These are phyloP conservation scores for Danionella dracula DNA, from an alignment of 2,797 vertebrate species.

Conservation along the genomic window DNA sequence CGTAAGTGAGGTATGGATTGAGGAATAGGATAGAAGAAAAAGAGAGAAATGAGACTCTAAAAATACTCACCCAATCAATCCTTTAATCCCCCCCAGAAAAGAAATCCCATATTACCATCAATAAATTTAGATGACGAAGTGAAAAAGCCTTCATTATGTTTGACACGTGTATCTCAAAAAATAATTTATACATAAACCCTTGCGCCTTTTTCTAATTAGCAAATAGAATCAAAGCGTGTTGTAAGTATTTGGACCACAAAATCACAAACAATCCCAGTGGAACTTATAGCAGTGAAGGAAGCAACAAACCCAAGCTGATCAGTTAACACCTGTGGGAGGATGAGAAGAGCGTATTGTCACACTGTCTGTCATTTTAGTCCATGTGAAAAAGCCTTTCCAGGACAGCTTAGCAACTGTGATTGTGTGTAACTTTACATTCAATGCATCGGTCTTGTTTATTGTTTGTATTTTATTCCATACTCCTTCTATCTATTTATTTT, in stretches of 20 bases:
- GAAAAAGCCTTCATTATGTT: constrained; percentile 35
- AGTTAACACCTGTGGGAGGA: constrained; percentile 15
- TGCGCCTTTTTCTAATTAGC: too few species aligned
- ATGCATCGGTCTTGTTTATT: too few species aligned
- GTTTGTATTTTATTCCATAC: too few species aligned
- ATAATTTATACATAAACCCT: too few species aligned
- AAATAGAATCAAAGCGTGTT: too few species aligned
- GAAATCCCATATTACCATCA: constrained; percentile 44
- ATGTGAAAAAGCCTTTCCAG: not conserved
- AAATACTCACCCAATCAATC: constrained; percentile 47
- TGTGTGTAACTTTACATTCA: not conserved
- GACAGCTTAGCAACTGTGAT: not conserved
- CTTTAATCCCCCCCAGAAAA: constrained; percentile 44
- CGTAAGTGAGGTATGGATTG: not conserved
- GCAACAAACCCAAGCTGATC: constrained; percentile 5
- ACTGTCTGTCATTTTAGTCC: not conserved
- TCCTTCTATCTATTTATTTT: not conserved
- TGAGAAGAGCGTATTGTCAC: constrained; percentile 13
- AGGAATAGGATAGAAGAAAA: constrained; percentile 15
- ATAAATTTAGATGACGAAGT: constrained; percentile 28
- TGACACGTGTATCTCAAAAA: constrained; percentile 8
- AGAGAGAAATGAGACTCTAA: constrained; percentile 41
- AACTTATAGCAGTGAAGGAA: not conserved
- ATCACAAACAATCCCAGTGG: not conserved
- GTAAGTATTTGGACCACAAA: not conserved